A percentile compares a stretch with the other conserved stretches of the same genome.
Evolutionary conservation across 1,140 invertebrate species (phyloP).

Genomic region (Artemia franciscana): DNA sequence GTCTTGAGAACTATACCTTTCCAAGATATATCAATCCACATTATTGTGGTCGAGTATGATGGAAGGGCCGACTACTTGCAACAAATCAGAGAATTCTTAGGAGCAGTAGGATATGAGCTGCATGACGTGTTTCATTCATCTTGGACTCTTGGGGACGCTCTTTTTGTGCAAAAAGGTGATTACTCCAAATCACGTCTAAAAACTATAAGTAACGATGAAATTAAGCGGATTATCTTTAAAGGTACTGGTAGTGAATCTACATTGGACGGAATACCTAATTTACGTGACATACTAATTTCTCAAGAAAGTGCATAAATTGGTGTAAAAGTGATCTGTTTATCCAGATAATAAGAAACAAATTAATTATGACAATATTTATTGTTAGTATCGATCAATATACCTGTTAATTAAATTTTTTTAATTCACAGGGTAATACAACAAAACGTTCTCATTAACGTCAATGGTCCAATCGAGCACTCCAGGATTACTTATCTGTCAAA

Average conservation of each 20-base stretch:
- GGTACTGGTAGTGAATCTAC: neutral
- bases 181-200: neutral
- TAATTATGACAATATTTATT: no score
- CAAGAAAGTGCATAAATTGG: no score
- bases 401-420: no score
- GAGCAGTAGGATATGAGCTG: neutral
- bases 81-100: neutral
- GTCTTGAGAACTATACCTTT: conserved; percentile 8
- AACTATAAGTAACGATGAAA: neutral
- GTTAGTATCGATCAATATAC: no score
- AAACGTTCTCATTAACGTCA: no score
- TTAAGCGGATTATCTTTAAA: neutral
- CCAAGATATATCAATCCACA: conserved; percentile 5
- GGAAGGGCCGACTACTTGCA: neutral
- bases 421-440: no score
- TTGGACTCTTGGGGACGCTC: neutral
- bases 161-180: neutral
- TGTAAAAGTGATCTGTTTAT: no score
- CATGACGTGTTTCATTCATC: neutral
- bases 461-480: no score
- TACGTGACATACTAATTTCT: no score
- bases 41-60: neutral
- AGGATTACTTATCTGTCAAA: no score
- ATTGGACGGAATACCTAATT: no score
- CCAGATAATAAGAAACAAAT: no score